Percentiles rank a stretch among this genome's conserved stretches.
These are phyloP conservation scores for Bradypus variegatus DNA, from an alignment of 2,797 vertebrate genomes.

Conservation along the genomic window DNA sequence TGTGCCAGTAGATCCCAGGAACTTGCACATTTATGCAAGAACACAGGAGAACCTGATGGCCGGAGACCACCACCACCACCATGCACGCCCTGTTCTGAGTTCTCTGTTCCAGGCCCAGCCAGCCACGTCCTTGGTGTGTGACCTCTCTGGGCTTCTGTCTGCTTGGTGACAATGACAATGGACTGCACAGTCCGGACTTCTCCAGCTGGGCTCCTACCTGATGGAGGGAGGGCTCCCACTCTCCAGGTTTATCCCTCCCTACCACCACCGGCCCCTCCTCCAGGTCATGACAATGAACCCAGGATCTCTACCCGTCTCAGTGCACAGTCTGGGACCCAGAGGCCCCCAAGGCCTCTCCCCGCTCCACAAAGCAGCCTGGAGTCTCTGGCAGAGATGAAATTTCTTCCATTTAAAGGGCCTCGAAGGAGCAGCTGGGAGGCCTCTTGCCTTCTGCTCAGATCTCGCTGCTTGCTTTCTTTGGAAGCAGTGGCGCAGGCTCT, in stretches of 20 bases:
- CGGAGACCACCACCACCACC: not conserved
- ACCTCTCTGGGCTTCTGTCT: not conserved
- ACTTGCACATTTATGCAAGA: not conserved
- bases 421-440: not conserved
- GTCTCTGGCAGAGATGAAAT: not conserved
- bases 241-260: fast-evolving
- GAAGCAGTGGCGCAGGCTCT: fast-evolving
- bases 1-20: not conserved
- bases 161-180: not conserved
- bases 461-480: not conserved
- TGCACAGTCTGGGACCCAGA: not conserved
- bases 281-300: not conserved
- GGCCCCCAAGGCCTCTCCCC: not conserved
- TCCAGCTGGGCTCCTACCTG: not conserved
- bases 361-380: not conserved
- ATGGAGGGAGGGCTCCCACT: fast-evolving
- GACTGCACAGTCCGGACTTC: not conserved
- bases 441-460: not conserved
- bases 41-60: not conserved
- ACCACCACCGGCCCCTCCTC: too few relatives aligned
- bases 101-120: not conserved
- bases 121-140: fast-evolving
- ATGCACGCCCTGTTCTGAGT: too few relatives aligned
- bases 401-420: not conserved
- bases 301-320: not conserved